phyloP scores from a whole-genome alignment of 2,888 invertebrate genomes.

The Melieria picta region DNA sequence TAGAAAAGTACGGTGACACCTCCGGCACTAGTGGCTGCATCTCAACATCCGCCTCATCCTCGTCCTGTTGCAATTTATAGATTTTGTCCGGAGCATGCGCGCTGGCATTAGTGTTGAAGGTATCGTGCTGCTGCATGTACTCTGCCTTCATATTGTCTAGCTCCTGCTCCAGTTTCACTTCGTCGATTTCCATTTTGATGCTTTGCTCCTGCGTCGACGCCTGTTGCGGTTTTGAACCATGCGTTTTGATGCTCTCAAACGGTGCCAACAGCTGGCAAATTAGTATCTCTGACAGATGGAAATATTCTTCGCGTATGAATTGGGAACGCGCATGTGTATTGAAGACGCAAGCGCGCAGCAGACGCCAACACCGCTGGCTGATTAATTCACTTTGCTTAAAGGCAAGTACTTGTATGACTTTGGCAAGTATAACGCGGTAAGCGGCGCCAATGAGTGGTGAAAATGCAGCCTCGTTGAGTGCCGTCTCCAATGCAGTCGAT shows the following conservation, averaged over 20 bases:
- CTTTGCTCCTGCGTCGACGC: neutral
- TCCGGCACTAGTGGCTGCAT: conserved; percentile 16
- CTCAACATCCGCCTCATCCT: conserved; percentile 32
- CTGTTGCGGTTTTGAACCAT: conserved; percentile 25
- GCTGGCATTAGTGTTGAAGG: conserved; percentile 9
- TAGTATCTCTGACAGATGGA: conserved; percentile 62
- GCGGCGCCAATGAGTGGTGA: conserved; percentile 61
- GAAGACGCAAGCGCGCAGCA: conserved; percentile 59
- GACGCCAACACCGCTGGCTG: conserved; percentile 59
- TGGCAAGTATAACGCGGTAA: conserved; percentile 59
- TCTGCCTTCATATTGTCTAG: conserved; percentile 36
- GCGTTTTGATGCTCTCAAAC: conserved; percentile 57
- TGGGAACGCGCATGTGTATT: conserved; percentile 58
- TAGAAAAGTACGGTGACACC: conserved; percentile 56
- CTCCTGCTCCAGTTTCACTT: conserved; percentile 44
- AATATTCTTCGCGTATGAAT: conserved; percentile 58
- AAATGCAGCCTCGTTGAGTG: conserved; percentile 52
- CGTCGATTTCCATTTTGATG: conserved; percentile 50
- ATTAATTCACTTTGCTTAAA: conserved; percentile 59
- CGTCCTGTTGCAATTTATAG: conserved; percentile 54
- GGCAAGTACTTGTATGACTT: conserved; percentile 62
- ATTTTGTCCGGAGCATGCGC: conserved; percentile 49
- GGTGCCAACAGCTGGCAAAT: conserved; percentile 62
- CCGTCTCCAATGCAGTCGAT: conserved; percentile 48
- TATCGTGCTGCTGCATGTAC: conserved; percentile 33